Base-by-base conservation (phyloP, 2,797 vertebrate genomes). In the Xyrichtys novacula region DNA sequence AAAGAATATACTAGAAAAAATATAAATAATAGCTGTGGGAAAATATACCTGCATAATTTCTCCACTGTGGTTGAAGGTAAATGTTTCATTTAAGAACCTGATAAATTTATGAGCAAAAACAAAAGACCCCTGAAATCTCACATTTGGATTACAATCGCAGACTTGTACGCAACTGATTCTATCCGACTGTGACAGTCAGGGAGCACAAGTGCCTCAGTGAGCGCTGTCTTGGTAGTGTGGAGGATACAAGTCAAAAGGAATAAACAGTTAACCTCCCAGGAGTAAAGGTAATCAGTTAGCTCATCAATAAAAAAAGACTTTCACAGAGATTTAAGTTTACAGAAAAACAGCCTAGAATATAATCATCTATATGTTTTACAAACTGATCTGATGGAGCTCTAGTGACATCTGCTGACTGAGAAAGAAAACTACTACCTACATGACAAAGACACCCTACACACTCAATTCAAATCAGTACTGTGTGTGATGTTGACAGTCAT, bases 391-490 rank as follows among this genome's bases (percentile, higher is more conserved):
- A 52, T 75, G 44, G 52, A 26, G 58, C 17, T 85, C 59, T 90
- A 49, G 74, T 87, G 91, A 87, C 90, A 83, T 73, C 89, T 90
- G 55, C 5, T 86, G 90, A 46, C 48, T 42, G 49, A 57, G 71
- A 29, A 4, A 23, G 34, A 6, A 44, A 76, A 76, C 31, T 1
- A 42, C 76, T 29, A 17, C 28, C 25, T 25, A n/a, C 20, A 26
- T 52, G 5, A 4, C 9, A 44, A 3, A 39, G 5, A 4, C n/a
- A 19, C 26, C 42, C 3, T 16, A 14, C 44, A 29, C 6, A 29
- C 17, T 46, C 25, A 14, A 3, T 34, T n/a, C 12, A n/a, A 23
- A 25, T 22, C 7, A 5, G 22, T 46, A 16, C 2, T 2, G 12
- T 6, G 14, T 17, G 1, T 3, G 4, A 12, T 10, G 9, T 5